Evolutionary conservation across 2,113 vertebrate genomes (phyloP), one percentile per base, ranked within the genome.

Genomic region (Psilopogon haemacephalus): DNA sequence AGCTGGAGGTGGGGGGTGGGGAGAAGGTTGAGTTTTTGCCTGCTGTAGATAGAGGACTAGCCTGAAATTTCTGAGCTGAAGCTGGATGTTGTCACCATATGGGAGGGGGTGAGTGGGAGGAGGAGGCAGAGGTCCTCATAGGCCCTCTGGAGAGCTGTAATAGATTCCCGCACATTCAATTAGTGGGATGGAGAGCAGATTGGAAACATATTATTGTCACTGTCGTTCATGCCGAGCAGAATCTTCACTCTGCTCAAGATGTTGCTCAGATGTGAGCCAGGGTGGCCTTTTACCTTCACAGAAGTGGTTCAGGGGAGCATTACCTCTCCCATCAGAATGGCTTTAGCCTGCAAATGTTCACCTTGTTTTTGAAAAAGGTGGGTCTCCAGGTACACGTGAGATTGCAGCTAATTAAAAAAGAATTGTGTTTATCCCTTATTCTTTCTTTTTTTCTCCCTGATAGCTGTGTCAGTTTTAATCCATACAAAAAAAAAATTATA

Each of bases 191-290:
- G 82, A 80, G 76, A 89, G 69, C 37, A 88, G 60, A 77, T 90
- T 60, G 68, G 84, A 90, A 77, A 3, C 65, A 89, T 76, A 84
- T 74, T 63, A 52, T 17, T 81, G 32, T 71, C 1, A 0, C 58
- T 64, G 56, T 20, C 38, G 46, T 35, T 88, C 71, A 58, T 20
- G 46, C 37, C 74, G 76, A 85, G 91, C 59, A 86, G 82, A 65
- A 85, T 67, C 83, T 88, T 65, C 14, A 1, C 42, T 73, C 19
- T 73, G 60, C 65, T 73, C 72, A 60, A 81, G 69, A 40, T 74
- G 79, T 18, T 91, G 75, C 60, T 95, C 78, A 91, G 40, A 84
- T 77, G 42, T 77, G 83, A 94, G 42, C 54, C 35, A 64, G 64
- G 60, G 68, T 64, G 72, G 60, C 60, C 63, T 21, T 85, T 85